Conservation (phyloP, 1,140 invertebrate species). For the Amphibalanus amphitrite region DNA sequence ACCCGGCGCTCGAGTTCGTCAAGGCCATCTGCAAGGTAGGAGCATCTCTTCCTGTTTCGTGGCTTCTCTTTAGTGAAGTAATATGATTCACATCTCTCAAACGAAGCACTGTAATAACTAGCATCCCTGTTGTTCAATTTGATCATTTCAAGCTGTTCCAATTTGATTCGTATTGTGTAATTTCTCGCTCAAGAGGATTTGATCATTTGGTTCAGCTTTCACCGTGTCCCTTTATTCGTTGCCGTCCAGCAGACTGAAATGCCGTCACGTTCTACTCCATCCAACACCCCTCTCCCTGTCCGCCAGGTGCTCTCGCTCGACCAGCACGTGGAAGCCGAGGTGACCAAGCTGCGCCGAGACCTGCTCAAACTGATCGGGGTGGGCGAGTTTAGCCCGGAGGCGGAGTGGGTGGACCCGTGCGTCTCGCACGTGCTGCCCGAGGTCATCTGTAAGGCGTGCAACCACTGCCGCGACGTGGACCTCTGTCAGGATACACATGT, state of each 20-base stretch:
- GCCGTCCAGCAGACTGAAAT: no score
- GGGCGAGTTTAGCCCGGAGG: constrained; percentile 66
- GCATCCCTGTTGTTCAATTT: neutral
- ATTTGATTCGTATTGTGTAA: no score
- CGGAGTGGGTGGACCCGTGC: constrained; percentile 72
- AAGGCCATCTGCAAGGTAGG: constrained; percentile 71
- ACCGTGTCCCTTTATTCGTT: no score
- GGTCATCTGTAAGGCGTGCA: constrained; percentile 83
- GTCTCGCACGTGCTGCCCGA: constrained; percentile 71
- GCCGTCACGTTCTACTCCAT: no score
- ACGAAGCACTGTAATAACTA: no score
- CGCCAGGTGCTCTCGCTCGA: constrained; percentile 45
- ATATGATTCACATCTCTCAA: no score
- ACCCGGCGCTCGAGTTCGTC: constrained; percentile 73
- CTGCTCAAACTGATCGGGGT: constrained; percentile 65
- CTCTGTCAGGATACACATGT: constrained; percentile 68
- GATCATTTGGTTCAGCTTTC: no score
- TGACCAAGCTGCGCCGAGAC: constrained; percentile 54
- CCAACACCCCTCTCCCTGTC: no score
- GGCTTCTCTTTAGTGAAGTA: no score
- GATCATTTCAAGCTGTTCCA: neutral
- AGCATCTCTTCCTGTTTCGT: no score
- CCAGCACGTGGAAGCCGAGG: constrained; percentile 39
- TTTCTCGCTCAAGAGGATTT: no score
- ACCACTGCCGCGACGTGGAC: constrained; percentile 83